Base-by-base conservation (phyloP, 1,140 invertebrate genomes). In the Drosophila carrolli region DNA sequence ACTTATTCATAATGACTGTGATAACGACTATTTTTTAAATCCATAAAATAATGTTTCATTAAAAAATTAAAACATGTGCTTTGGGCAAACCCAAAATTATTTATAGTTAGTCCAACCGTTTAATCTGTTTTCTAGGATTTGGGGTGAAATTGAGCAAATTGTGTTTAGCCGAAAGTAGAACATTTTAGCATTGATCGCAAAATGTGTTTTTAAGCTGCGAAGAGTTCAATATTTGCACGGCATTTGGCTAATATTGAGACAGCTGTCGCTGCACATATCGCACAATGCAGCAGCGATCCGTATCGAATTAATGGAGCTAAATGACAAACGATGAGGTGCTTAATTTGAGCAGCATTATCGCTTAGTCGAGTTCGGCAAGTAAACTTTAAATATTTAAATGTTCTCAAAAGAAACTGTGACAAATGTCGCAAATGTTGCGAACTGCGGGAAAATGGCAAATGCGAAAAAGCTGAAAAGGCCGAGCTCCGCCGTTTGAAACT, bases 221-320 rank as follows among this genome's bases (percentile, higher is more conserved):
- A 63, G 19, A 58, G 19, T 41, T 63, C 4, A 51, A 61, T 77
- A 67, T 83, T 83, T 75, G 46, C 53, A 41, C 38, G 46, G 60
- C 9, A 66, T 82, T 78, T 47, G 57, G 43, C 37, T 40, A 83
- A 75, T 83, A 78, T 83, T 83, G 40, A 35, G 65, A 83, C 80
- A 83, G 70, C 48, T 83, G 80, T 0, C 32, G 13, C 16, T 54
- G 75, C 50, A 56, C 32, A 61, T 60, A 60, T 53, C 48, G 53
- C 14, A 41, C 59, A 62, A 58, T 58, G 54, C 53, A 32, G 11
- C 14, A 7, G 14, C 14, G 23, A 62, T 56, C 48, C 13, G 23
- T 14, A 59, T 62, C 38, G 55, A 63, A 63, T 35, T 35, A 32
- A 59, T 62, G 16, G 54, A 35, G 27, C n/a, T 10, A 16, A 35